Base-by-base conservation (phyloP, 2,888 invertebrate species). In the Nomada ruficornis region DNA sequence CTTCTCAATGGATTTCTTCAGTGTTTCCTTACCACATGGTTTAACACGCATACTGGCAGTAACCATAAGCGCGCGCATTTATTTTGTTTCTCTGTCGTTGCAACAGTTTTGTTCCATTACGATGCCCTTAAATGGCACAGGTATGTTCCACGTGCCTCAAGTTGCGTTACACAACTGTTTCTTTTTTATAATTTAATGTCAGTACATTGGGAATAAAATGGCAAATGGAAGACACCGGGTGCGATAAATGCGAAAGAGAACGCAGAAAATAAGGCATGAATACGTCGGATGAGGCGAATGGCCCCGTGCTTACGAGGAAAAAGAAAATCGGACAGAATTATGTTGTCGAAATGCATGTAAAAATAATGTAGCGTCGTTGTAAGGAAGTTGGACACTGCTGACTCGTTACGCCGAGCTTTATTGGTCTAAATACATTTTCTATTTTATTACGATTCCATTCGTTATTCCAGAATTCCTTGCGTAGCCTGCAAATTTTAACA, bases 301-400 rank as follows among this genome's bases (percentile, higher is more conserved):
- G 57, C 44, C 18, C 18, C 47, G 15, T 13, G 44, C 18, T 7
- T 0, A 59, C 47, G 13, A 1, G 42, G 15, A 29, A n/a, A 29
- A 47, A 23, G 57, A 52, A 52, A 50, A 47, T 15, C 20, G 36
- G 50, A 50, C 29, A 47, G n/a, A 70, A 52, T 23, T 18, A 44
- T 20, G 36, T 23, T 18, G 68, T 18, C 55, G 70, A 60, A 60
- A 70, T 71, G 70, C 60, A n/a, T 47, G 70, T 59, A 71, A 71
- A 71, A 60, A 52, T 71, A 29, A 62, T 62, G 52, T 52, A 15
- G 60, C 60, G 11, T 36, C 70, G 20, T 70, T 60, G 15, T 9
- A 47, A 60, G 60, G 70, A 71, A 71, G 70, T 71, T 50, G 60
- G 0, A 10, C 52, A 60, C 20, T 20, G 50, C 50, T 18, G 50